Percentiles rank a stretch among this genome's conserved stretches.
Evolutionary conservation across 1,140 invertebrate genomes (phyloP).

Genomic region (Littorina saxatilis): DNA sequence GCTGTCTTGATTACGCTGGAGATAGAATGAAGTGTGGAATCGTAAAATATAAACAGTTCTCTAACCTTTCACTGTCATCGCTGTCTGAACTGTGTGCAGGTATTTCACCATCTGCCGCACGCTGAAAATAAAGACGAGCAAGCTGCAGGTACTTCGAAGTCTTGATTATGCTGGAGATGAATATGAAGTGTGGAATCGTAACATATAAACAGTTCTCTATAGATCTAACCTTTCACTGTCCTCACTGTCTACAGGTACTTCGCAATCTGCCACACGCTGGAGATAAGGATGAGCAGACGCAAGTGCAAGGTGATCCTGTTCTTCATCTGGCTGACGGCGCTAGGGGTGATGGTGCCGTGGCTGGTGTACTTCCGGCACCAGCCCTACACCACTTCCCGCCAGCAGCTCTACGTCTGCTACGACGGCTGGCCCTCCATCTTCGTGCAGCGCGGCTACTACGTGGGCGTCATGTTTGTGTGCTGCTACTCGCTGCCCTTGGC

Average conservation of each 20-base stretch:
- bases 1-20: too few relatives aligned
- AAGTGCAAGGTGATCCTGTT: conserved; percentile 90
- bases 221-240: too few relatives aligned
- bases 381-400: conserved; percentile 10
- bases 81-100: too few relatives aligned
- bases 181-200: too few relatives aligned
- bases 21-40: too few relatives aligned
- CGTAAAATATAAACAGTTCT: too few relatives aligned
- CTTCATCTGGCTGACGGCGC: conserved; percentile 92
- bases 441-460: conserved; percentile 89
- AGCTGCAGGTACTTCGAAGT: too few relatives aligned
- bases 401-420: conserved; percentile 36
- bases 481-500: conserved; percentile 96
- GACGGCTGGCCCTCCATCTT: conserved; percentile 71
- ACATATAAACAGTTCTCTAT: too few relatives aligned
- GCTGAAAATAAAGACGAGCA: too few relatives aligned
- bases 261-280: conserved; percentile 95
- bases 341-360: conserved; percentile 92
- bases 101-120: too few relatives aligned
- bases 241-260: conserved; percentile 84
- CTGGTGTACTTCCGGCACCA: conserved; percentile 87
- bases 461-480: conserved; percentile 91
- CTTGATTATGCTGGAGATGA: too few relatives aligned
- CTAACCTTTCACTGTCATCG: too few relatives aligned
- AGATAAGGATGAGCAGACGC: conserved; percentile 91